Evolutionary conservation across 2,888 invertebrate genomes (phyloP), one percentile per base, ranked within the genome.

Genomic region (Spisula subtruncata): DNA sequence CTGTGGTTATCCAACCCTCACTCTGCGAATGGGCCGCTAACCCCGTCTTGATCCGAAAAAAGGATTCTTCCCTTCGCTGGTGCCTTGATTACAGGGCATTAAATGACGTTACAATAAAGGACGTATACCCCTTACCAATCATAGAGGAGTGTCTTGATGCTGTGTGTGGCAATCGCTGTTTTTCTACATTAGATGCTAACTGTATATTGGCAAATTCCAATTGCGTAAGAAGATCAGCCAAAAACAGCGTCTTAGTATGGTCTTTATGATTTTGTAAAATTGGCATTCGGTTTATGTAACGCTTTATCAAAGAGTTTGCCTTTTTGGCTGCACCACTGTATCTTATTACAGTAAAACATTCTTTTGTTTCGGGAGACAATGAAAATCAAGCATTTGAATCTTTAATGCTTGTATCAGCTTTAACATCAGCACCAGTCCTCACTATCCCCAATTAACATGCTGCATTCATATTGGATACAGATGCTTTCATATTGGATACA

Each of bases 241-340:
- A 94, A 93, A 56, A 91, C 93, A 14, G 93, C 94, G 8, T 88
- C 93, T 48, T 86, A 89, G 32, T 90, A 86, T 81, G 93, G 93
- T 16, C 75, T 93, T 14, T 93, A 88, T 81, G 90, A 94, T 83
- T 91, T 81, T 81, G 75, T 80, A 16, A 18, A 87, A 29, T 85
- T 93, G 90, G 88, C 88, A 4, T 91, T 93, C 54, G 92, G 93
- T 0, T 60, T 94, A 10, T 85, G 90, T 46, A 92, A 91, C 85
- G 93, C 88, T 89, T 89, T 56, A 86, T 92, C 1, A n/a, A 83
- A 32, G 29, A 90, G 10, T 92, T 81, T 81, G 86, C 92, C 6
- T 29, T 54, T 16, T 82, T 48, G 18, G 83, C 90, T 25, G 56
- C 0, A 25, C 25, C 82, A 16, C 25, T 92, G 35, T 93, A 92